phyloP scores from a whole-genome alignment of 2,797 vertebrate genomes.

The Hirundo rustica region DNA sequence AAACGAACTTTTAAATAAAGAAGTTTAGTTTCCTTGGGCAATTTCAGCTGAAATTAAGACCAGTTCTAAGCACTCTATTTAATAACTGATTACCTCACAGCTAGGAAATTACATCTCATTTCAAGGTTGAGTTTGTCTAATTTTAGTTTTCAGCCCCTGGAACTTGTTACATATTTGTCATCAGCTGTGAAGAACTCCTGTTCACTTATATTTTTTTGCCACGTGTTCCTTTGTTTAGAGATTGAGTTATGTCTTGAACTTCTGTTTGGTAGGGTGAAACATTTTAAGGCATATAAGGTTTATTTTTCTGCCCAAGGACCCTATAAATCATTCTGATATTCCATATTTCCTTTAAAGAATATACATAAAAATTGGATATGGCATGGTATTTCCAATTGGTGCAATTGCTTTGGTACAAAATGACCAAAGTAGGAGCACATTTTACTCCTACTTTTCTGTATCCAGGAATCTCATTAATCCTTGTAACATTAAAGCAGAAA shows the following conservation, averaged over 20 bases:
- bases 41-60: background rate
- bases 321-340: background rate
- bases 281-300: background rate
- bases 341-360: background rate
- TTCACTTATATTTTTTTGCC: background rate
- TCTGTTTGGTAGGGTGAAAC: background rate
- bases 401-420: background rate
- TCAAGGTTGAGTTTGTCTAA: constrained; percentile 13
- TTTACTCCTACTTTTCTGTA: background rate
- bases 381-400: background rate
- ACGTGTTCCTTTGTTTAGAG: background rate
- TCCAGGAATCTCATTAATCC: background rate
- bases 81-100: background rate
- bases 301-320: background rate
- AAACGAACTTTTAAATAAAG: background rate
- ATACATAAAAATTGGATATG: background rate
- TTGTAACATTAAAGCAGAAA: background rate
- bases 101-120: background rate
- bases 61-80: background rate
- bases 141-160: background rate
- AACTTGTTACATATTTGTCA: background rate
- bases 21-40: background rate
- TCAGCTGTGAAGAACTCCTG: background rate
- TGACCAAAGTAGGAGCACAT: background rate
- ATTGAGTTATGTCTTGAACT: background rate